Base-by-base conservation (phyloP, 2,113 vertebrate species). In the Apaloderma vittatum region DNA sequence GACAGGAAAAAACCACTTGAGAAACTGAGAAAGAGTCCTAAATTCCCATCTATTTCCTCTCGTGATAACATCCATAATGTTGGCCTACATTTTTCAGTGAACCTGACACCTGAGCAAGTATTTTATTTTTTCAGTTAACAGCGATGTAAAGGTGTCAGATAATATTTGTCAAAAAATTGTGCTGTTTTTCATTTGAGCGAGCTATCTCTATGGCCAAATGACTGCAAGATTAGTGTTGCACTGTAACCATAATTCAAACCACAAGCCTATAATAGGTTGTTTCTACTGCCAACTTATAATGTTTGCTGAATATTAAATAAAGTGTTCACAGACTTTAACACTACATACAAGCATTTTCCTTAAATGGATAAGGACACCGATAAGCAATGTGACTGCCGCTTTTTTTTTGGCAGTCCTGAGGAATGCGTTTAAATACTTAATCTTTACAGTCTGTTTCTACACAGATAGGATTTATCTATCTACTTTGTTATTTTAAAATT, bases 131-230 rank as follows among this genome's bases (percentile, higher is more conserved):
- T 93, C 74, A 93, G 87, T 96, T 97, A 97, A 79, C 93, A 90
- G 88, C 91, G 82, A 54, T 49, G 73, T 52, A 94, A 95, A 95
- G 86, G 90, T 92, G 91, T 61, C 92, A 95, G 84, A 95, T 72
- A 96, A 63, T 67, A 93, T 80, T 78, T 97, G 89, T 91, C 77
- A 96, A 85, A 94, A 88, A 94, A 86, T 32, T 15, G 68, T 77
- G 74, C 88, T 97, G 90, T n/a, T 96, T 98, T 92, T 91, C 93
- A 97, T 96, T 97, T 97, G 85, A 75, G 78, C 86, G 78, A 55
- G 61, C 62, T 46, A 88, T 78, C 89, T 96, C 86, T 32, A 87
- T 9, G 93, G 79, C 27, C 66, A 74, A 51, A 71, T 15, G 36
- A 90, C 78, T 80, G 37, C 51, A 95, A 77, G 90, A 95, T 88